A percentile compares a stretch with the other conserved stretches of the same genome.
phyloP scores from a whole-genome alignment of 2,888 invertebrate genomes.

The Antheraea assamensis region DNA sequence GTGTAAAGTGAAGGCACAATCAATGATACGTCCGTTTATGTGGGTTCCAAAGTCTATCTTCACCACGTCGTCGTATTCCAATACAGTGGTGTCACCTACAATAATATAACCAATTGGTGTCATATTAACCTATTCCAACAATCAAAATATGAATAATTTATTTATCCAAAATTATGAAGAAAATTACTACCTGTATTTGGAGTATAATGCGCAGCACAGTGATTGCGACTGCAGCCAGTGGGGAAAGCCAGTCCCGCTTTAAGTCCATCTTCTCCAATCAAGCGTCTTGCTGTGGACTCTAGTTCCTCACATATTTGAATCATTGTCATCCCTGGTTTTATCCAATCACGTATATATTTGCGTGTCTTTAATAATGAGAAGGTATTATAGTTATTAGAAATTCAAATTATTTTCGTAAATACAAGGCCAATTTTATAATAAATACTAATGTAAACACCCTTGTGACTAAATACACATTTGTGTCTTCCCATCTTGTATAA shows the following conservation, averaged over 20 bases:
- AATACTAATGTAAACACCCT: no score
- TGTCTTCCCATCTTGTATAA: no score
- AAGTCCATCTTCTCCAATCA: constrained; percentile 97
- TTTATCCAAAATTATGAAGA: not conserved
- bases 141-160: not conserved
- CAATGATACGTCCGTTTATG: constrained; percentile 98
- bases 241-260: constrained; percentile 98
- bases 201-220: constrained; percentile 99
- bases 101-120: not conserved
- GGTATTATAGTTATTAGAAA: constrained; percentile 9
- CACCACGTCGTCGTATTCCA: constrained; percentile 97
- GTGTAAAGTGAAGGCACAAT: constrained; percentile 98
- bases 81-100: constrained; percentile 93
- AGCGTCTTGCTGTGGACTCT: constrained; percentile 93
- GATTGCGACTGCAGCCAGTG: constrained; percentile 98
- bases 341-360: constrained; percentile 94
- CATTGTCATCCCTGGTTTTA: constrained; percentile 99
- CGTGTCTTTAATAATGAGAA: constrained; percentile 84
- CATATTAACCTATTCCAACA: not conserved
- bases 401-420: not conserved
- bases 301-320: constrained; percentile 98
- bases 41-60: constrained; percentile 99
- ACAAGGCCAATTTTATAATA: not conserved
- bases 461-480: no score
- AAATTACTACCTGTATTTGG: constrained; percentile 91